phyloP scores from a whole-genome alignment of 2,888 invertebrate species.

The Agrenia bidenticulata region DNA sequence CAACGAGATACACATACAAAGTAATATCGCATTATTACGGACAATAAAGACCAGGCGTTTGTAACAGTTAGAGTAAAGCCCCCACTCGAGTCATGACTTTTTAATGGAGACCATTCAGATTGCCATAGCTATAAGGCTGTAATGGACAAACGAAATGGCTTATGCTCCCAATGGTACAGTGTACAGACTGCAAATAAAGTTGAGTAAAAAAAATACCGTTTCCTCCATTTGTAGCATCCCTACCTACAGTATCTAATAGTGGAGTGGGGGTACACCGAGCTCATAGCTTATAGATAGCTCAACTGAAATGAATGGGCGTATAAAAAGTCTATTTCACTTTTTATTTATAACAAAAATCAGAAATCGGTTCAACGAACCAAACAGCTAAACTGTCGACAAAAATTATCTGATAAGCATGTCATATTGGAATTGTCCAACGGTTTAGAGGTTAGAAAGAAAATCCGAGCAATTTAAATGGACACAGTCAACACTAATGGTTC shows the following conservation, averaged over 20 bases:
- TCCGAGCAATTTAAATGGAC: not conserved
- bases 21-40: not conserved
- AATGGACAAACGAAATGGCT: conserved; percentile 1
- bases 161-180: not conserved
- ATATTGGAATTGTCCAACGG: conserved; percentile 20
- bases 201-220: not conserved
- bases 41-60: conserved; percentile 5
- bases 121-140: not conserved
- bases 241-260: not conserved
- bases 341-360: conserved; percentile 12
- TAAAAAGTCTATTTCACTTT: conserved; percentile 1
- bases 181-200: not conserved
- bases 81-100: conserved; percentile 28
- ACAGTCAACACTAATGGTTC: not conserved
- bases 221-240: not conserved
- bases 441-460: too few species aligned
- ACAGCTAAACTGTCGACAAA: conserved; percentile 18
- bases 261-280: not conserved
- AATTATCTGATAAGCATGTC: conserved; percentile 42
- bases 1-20: not conserved
- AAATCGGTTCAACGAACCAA: conserved; percentile 1
- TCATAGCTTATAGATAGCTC: not conserved
- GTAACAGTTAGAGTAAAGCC: conserved; percentile 11
- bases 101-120: conserved; percentile 35
- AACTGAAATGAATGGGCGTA: conserved; percentile 1